Evolutionary conservation across 2,113 vertebrate species (phyloP).

Genomic region (Hystrix brachyura): DNA sequence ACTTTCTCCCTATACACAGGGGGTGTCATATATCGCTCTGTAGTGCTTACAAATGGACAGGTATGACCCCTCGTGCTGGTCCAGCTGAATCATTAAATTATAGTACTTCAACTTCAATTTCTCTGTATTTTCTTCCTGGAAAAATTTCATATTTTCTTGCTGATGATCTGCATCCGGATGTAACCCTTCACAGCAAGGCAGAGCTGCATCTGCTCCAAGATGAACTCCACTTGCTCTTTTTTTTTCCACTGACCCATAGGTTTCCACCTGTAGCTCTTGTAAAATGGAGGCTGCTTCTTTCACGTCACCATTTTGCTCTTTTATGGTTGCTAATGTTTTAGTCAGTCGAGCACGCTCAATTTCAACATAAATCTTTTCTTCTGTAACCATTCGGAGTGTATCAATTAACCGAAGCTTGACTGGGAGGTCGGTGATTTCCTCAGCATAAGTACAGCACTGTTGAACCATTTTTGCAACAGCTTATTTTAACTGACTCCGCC

Average conservation of each 20-base stretch:
- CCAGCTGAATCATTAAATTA: conserved; percentile 99
- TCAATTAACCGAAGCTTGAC: conserved; percentile 97
- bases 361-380: conserved; percentile 99
- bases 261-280: conserved; percentile 99
- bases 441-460: conserved; percentile 97
- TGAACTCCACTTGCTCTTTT: conserved; percentile 98
- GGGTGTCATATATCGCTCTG: conserved; percentile 98
- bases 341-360: conserved; percentile 98
- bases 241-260: conserved; percentile 99
- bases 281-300: conserved; percentile 97
- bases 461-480: conserved; percentile 99
- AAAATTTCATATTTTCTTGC: conserved; percentile 99
- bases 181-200: conserved; percentile 99
- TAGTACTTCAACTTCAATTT: conserved; percentile 98
- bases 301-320: conserved; percentile 96
- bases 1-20: conserved; percentile 97
- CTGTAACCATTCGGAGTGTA: conserved; percentile 97
- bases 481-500: conserved; percentile 98
- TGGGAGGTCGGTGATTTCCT: conserved; percentile 94
- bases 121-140: conserved; percentile 97
- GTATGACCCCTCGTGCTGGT: conserved; percentile 98
- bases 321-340: conserved; percentile 96
- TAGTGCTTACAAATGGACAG: conserved; percentile 99
- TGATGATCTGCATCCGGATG: conserved; percentile 99
- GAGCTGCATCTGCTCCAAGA: conserved; percentile 99